Evolutionary conservation across 2,113 vertebrate species (phyloP).

Genomic region (Gavialis gangeticus): DNA sequence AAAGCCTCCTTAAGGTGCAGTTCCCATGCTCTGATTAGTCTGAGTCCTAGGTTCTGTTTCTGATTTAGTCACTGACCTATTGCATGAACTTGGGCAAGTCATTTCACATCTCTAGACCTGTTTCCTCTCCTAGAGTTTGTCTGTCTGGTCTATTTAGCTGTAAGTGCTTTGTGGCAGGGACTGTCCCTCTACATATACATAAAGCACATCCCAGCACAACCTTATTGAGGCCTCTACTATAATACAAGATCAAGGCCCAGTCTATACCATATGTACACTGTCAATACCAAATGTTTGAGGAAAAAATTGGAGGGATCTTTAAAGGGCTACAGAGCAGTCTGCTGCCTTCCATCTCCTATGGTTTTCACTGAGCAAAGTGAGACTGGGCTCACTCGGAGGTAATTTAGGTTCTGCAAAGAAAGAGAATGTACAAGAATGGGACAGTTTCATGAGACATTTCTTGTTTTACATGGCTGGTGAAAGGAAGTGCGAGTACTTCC

Average conservation of each 20-base stretch:
- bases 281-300: background rate
- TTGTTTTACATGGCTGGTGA: background rate
- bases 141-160: background rate
- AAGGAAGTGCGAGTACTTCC: background rate
- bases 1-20: no score
- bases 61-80: background rate
- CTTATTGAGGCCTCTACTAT: background rate
- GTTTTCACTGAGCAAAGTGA: background rate
- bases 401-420: background rate
- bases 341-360: background rate
- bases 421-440: background rate
- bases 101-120: background rate
- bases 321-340: no score
- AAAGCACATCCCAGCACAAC: background rate
- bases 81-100: background rate
- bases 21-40: no score
- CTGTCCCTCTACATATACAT: background rate
- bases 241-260: background rate
- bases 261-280: background rate
- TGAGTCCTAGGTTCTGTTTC: background rate
- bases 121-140: background rate
- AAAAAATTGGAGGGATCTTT: background rate
- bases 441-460: rapidly evolving
- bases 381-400: background rate
- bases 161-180: background rate